Evolutionary conservation across 2,113 vertebrate species (phyloP).

Genomic region (Corvus hawaiiensis): DNA sequence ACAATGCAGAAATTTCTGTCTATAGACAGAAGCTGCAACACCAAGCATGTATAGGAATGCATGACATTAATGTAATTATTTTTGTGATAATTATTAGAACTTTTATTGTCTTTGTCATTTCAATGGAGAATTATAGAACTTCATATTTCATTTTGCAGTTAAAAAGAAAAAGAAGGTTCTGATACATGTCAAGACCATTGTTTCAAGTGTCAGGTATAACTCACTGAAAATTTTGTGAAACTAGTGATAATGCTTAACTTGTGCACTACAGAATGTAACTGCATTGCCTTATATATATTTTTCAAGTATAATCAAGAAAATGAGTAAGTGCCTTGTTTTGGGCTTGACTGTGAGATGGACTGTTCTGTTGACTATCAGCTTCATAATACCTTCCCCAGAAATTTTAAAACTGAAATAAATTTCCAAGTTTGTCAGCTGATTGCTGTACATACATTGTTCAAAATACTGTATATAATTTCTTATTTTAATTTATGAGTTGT

Average conservation of each 20-base stretch:
- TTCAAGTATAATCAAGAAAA: slow-evolving; percentile 15
- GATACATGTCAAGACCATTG: not conserved
- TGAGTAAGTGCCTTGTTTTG: not conserved
- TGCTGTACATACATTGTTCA: not conserved
- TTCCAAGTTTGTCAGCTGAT: slow-evolving; percentile 3
- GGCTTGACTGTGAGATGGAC: not conserved
- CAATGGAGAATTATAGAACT: not conserved
- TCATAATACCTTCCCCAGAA: not conserved
- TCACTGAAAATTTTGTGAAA: not conserved
- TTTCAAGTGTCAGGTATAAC: not conserved
- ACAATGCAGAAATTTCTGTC: not conserved
- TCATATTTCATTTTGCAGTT: not conserved
- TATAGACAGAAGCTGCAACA: not conserved
- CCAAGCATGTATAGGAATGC: not conserved
- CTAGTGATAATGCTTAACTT: not conserved
- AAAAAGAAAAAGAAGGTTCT: not conserved
- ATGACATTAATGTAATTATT: not conserved
- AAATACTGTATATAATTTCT: slow-evolving; percentile 26
- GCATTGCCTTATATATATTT: not conserved
- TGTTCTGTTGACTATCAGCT: not conserved
- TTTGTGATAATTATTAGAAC: not conserved
- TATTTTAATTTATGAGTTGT: not conserved
- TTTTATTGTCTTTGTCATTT: not conserved
- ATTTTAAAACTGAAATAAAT: not conserved
- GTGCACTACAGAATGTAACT: not conserved